These are phyloP conservation scores for Myotis lucifugus DNA, from an alignment of 2,113 vertebrate species.

Conservation along the genomic window DNA sequence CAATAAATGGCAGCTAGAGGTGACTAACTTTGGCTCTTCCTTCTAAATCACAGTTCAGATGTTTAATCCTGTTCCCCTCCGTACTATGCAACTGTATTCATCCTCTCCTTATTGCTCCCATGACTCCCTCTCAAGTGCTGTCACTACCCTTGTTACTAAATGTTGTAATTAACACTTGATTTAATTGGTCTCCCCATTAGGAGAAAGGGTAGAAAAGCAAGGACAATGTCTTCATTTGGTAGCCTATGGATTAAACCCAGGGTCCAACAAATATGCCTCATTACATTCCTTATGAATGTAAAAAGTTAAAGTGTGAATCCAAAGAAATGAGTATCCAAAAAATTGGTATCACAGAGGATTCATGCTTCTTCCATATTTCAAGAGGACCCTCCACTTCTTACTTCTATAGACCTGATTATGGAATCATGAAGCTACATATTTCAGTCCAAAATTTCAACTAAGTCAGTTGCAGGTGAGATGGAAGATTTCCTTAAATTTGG, in stretches of 20 bases:
- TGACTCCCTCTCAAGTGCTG: too few relatives aligned
- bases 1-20: background rate
- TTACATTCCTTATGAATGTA: background rate
- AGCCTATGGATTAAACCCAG: background rate
- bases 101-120: background rate
- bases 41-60: background rate
- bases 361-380: background rate
- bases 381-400: background rate
- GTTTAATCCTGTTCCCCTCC: background rate
- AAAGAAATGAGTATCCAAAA: background rate
- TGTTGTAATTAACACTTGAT: background rate
- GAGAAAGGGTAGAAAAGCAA: background rate
- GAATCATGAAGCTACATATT: background rate
- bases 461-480: background rate
- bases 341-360: background rate
- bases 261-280: background rate
- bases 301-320: background rate
- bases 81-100: background rate
- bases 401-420: background rate
- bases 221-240: background rate
- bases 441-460: slow-evolving; percentile 31
- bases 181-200: background rate
- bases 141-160: background rate
- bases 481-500: background rate
- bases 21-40: background rate